Evolutionary conservation across 2,888 invertebrate species (phyloP).

Genomic region (Digitonthophagus gazella): DNA sequence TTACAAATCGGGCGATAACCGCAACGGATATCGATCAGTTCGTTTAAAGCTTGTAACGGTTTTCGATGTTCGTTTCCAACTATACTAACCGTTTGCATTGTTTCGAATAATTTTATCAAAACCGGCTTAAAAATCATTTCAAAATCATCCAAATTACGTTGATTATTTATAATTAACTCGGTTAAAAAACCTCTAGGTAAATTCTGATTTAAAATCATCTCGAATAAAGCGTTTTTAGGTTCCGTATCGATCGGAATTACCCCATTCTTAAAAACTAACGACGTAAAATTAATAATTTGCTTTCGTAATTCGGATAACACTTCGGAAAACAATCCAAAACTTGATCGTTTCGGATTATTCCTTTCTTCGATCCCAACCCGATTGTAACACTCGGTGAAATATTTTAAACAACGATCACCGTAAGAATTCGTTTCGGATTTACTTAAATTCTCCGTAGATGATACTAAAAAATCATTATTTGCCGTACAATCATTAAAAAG

Average conservation of each 20-base stretch:
- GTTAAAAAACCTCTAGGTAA: slow-evolving; percentile 73
- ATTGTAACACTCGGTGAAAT: slow-evolving; percentile 65
- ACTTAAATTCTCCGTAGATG: not conserved
- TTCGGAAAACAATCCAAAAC: slow-evolving; percentile 70
- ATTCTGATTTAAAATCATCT: slow-evolving; percentile 28
- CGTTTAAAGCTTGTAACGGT: slow-evolving; percentile 65
- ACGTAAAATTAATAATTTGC: slow-evolving; percentile 57
- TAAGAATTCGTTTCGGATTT: slow-evolving; percentile 15
- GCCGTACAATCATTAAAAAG: slow-evolving; percentile 43
- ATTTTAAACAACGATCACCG: slow-evolving; percentile 41
- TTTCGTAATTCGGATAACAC: slow-evolving; percentile 59
- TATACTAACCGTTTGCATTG: slow-evolving; percentile 67
- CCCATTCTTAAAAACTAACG: slow-evolving; percentile 57
- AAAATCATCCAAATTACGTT: slow-evolving; percentile 60
- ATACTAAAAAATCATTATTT: not conserved
- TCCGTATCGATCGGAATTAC: slow-evolving; percentile 35
- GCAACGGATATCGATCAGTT: slow-evolving; percentile 77
- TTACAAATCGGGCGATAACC: slow-evolving; percentile 75
- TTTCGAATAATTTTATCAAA: slow-evolving; percentile 67
- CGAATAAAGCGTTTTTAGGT: slow-evolving; percentile 21
- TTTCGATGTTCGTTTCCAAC: slow-evolving; percentile 65
- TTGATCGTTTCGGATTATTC: slow-evolving; percentile 73
- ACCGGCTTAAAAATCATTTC: slow-evolving; percentile 62
- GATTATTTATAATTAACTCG: slow-evolving; percentile 52
- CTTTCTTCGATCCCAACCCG: slow-evolving; percentile 72